phyloP scores from a whole-genome alignment of 1,140 invertebrate genomes.

The Drosophila kanapiae region DNA sequence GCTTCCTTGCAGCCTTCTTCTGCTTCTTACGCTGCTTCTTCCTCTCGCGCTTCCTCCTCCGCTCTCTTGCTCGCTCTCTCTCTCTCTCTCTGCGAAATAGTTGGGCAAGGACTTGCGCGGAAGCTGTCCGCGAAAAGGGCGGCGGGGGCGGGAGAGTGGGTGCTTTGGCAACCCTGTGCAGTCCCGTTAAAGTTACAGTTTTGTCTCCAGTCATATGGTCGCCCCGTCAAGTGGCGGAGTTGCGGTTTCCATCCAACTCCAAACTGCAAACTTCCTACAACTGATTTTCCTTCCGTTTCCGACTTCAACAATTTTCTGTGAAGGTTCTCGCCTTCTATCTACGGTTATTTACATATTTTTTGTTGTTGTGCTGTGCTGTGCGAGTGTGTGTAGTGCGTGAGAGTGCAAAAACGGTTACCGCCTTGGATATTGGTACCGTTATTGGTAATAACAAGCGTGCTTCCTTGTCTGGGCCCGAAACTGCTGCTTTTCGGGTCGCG shows the following conservation, averaged over 20 bases:
- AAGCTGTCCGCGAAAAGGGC: slow-evolving; percentile 49
- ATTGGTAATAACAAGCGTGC: slow-evolving; percentile 65
- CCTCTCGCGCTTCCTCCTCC: not conserved
- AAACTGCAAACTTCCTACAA: slow-evolving; percentile 18
- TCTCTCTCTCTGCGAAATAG: slow-evolving; percentile 22
- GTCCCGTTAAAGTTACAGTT: slow-evolving; percentile 4
- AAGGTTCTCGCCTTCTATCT: slow-evolving; percentile 27
- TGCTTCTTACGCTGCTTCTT: slow-evolving; percentile 8
- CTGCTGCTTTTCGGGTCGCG: slow-evolving; percentile 59
- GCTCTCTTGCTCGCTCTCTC: slow-evolving; percentile 1
- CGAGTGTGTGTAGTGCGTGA: slow-evolving; percentile 4
- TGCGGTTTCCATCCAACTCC: slow-evolving; percentile 38
- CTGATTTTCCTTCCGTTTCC: slow-evolving; percentile 37
- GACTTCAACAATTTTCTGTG: slow-evolving; percentile 1
- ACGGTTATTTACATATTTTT: slow-evolving; percentile 6
- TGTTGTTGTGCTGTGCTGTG: slow-evolving; percentile 11
- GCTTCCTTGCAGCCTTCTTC: slow-evolving; percentile 2
- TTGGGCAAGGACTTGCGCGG: slow-evolving; percentile 75
- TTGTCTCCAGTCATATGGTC: slow-evolving; percentile 60
- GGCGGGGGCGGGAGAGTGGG: not conserved
- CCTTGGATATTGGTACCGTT: slow-evolving; percentile 23
- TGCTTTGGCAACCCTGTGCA: slow-evolving; percentile 23
- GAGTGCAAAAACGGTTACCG: slow-evolving; percentile 54
- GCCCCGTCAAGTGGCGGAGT: slow-evolving; percentile 53
- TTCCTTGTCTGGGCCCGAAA: slow-evolving; percentile 60